Percentiles rank a stretch among this genome's conserved stretches.
Evolutionary conservation across 2,888 invertebrate species (phyloP).

Genomic region (Agriotes lineatus): DNA sequence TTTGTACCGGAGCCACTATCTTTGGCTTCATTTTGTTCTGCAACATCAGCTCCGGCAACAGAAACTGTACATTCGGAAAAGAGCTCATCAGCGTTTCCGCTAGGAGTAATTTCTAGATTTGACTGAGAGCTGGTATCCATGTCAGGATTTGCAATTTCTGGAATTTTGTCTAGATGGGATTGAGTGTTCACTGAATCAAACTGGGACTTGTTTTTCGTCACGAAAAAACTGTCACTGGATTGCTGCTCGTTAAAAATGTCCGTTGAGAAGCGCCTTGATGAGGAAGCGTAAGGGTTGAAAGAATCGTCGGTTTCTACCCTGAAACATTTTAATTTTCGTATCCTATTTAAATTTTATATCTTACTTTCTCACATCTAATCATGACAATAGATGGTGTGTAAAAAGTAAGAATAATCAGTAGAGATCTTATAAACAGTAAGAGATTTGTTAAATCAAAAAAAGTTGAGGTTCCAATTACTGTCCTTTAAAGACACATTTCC

Average conservation of each 20-base stretch:
- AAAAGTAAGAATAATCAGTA: too few species aligned
- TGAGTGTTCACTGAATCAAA: constrained; percentile 36
- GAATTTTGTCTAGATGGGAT: constrained; percentile 45
- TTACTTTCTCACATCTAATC: too few species aligned
- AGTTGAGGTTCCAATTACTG: too few species aligned
- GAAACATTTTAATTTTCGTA: too few species aligned
- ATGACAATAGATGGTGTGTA: too few species aligned
- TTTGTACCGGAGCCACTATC: not conserved
- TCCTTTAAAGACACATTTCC: too few species aligned
- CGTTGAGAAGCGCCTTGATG: constrained; percentile 54
- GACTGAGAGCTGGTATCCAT: constrained; percentile 30
- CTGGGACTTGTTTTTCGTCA: constrained; percentile 50
- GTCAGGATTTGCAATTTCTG: constrained; percentile 42
- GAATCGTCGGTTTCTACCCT: constrained; percentile 50
- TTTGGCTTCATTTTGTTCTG: not conserved
- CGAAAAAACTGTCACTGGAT: constrained; percentile 55
- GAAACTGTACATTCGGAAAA: constrained; percentile 26
- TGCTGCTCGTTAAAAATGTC: constrained; percentile 57
- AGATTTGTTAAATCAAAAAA: too few species aligned
- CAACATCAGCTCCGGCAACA: not conserved
- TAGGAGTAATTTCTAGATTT: constrained; percentile 51
- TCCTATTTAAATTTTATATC: too few species aligned
- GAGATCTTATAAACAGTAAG: too few species aligned
- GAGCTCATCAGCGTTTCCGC: constrained; percentile 46
- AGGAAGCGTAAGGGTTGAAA: constrained; percentile 54